Evolutionary conservation across 2,888 invertebrate genomes (phyloP), one percentile per base, ranked within the genome.

Genomic region (Anorthoa munda): DNA sequence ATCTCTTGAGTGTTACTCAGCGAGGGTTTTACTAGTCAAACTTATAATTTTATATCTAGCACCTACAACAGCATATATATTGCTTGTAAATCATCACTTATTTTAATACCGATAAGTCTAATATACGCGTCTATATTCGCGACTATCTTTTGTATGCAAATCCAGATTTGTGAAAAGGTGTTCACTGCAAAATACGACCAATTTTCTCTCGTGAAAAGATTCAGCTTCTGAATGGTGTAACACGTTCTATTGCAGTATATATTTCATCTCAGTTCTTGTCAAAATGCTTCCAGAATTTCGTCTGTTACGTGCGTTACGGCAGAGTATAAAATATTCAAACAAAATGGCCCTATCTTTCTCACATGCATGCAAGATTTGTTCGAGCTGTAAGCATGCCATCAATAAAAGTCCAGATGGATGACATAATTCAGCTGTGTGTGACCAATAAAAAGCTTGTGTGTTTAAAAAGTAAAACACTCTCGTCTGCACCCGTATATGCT

Each of bases 401-500:
- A 60, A 63, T 46, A 55, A 69, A 69, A 50, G 18, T 61, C 45
- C 21, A 61, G 53, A 50, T 61, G 17, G 31, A 13, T 51, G 23
- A 2, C 48, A 60, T 69, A 55, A 77, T 61, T 70, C 26, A 61
- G 55, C 26, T 74, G 60, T 18, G n/a, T 73, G 60, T 46, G n/a
- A 31, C 39, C 58, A 74, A 65, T 75, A 67, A 75, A 77, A 78
- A 63, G 12, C 11, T 31, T 39, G 45, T 58, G 17, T 26, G 26
- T 75, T 71, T 11, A 51, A 72, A 74, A 72, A 70, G 51, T 60
- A 23, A 56, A 69, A 60, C 46, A 23, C 11, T 61, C 26, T 56
- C 53, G 63, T 58, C 60, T 61, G n/a, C 39, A 55, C 74, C 79
- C 85, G 73, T 79, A 83, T 79, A 83, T 83, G 26, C 23, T 66